Base-by-base conservation (phyloP, 2,113 vertebrate species). In the Colossoma macropomum region DNA sequence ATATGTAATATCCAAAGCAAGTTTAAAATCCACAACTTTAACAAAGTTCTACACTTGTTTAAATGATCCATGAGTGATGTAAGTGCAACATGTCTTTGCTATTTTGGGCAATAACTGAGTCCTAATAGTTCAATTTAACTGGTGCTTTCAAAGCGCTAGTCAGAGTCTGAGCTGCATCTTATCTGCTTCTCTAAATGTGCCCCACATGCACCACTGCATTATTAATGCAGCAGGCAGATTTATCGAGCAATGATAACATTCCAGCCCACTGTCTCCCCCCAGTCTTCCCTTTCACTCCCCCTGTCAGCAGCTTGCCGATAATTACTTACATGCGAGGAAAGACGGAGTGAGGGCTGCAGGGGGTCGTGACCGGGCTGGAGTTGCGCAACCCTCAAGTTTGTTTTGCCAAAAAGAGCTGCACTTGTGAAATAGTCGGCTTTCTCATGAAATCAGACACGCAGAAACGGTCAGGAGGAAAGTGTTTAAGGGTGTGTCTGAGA, bases 361-460 rank as follows among this genome's bases (percentile, higher is more conserved):
- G 76, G 85, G 79, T 83, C 28, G 81, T 11, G 32, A 45, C 80
- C 79, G 83, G 81, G 75, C 86, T 80, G 78, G 87, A 86, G 25
- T 90, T 87, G 85, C 89, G 86, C 91, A 94, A 91, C 83, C 85
- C 48, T 21, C 56, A 79, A 86, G 86, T 92, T 88, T 92, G 87
- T 84, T 89, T 78, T 23, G 90, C 83, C 85, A 91, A 92, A 92
- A 91, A 93, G 84, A 77, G 80, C 34, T 75, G 86, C 85, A 87
- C 85, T 88, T 93, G 92, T 92, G 82, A 92, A 93, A 92, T 77
- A 16, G 76, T 75, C 80, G 84, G 86, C 77, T 78, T 89, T 91
- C 88, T 85, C 74, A 86, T 83, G 84, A 90, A 91, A 88, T 25
- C 80, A 86, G 73, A 62, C 75, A 73, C 79, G 80, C 56, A 66